phyloP scores from a whole-genome alignment of 2,888 invertebrate species.

The Chouioia cunea region DNA sequence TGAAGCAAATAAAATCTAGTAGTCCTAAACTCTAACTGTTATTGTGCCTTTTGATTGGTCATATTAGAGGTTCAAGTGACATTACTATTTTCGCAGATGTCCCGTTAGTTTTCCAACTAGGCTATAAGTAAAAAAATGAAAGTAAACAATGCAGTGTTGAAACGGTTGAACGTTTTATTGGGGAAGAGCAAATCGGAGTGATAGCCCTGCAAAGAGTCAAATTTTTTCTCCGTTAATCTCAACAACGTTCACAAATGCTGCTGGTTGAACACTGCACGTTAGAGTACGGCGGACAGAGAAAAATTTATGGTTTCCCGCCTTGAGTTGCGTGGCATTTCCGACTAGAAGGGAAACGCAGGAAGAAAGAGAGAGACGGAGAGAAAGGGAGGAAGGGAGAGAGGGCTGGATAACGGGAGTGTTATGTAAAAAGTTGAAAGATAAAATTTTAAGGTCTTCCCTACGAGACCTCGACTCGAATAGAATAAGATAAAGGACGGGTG shows the following conservation, averaged over 20 bases:
- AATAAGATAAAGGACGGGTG: conserved; percentile 44
- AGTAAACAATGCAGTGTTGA: conserved; percentile 13
- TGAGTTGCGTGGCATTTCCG: conserved; percentile 40
- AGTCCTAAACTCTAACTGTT: too few species aligned
- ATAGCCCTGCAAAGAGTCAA: conserved; percentile 9
- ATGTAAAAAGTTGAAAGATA: conserved; percentile 47
- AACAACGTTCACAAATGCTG: conserved; percentile 7
- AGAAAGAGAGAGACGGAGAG: neutral
- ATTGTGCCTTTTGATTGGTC: too few species aligned
- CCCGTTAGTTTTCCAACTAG: too few species aligned
- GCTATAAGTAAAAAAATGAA: too few species aligned
- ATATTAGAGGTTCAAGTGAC: too few species aligned
- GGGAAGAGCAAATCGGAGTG: conserved; percentile 18
- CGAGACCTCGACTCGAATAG: conserved; percentile 37
- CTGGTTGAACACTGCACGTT: neutral
- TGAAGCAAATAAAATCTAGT: too few species aligned
- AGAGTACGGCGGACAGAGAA: conserved; percentile 1
- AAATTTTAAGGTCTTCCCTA: conserved; percentile 42
- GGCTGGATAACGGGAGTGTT: conserved; percentile 27
- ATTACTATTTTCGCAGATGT: too few species aligned
- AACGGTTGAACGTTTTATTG: conserved; percentile 18
- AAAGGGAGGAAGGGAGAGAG: conserved; percentile 21
- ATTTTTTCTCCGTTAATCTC: conserved; percentile 15
- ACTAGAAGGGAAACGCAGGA: neutral
- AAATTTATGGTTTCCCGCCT: conserved; percentile 45